Evolutionary conservation across 2,888 invertebrate genomes (phyloP), one percentile per base, ranked within the genome.

Genomic region (Chorisops tibialis): DNA sequence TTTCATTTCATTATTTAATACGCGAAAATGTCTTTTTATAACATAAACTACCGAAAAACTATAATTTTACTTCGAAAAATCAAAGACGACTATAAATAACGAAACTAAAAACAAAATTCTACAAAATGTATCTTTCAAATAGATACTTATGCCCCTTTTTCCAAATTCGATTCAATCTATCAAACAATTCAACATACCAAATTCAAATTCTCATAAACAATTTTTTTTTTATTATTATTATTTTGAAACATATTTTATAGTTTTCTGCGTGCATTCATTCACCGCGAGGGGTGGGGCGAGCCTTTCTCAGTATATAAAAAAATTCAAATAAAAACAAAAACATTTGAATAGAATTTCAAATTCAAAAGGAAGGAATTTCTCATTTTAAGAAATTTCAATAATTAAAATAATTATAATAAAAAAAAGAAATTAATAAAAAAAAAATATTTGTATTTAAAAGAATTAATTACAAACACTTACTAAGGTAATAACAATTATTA

Each of bases 231-330:
- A 21, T 39, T 54, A 19, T 50, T 30, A 16, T 51, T 30, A 38
- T 30, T 61, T 43, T 41, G 39, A 50, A 50, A 14, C 37, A 22
- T 60, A 49, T 59, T 58, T 64, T 41, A 45, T 61, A 61, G 56
- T 52, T 65, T 74, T 73, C 75, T 74, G 75, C 75, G 78, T 78
- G 78, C 77, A 78, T 75, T 77, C 74, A 74, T 71, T 70, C 70
- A 65, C 71, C 72, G 73, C 70, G 78, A 78, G 78, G 77, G 78
- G 78, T 75, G 78, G 69, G 78, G 78, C 78, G 78, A 78, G 77
- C 66, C 66, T 67, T 67, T 64, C 50, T 54, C 49, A 59, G 48
- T 52, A 64, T 54, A 61, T 58, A 56, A 48, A 62, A 59, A 47
- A 43, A 54, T 47, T 35, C 51, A 61, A 47, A 62, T 51, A 49